Base-by-base conservation (phyloP, 2,797 vertebrate species). In the Podarcis siculus region DNA sequence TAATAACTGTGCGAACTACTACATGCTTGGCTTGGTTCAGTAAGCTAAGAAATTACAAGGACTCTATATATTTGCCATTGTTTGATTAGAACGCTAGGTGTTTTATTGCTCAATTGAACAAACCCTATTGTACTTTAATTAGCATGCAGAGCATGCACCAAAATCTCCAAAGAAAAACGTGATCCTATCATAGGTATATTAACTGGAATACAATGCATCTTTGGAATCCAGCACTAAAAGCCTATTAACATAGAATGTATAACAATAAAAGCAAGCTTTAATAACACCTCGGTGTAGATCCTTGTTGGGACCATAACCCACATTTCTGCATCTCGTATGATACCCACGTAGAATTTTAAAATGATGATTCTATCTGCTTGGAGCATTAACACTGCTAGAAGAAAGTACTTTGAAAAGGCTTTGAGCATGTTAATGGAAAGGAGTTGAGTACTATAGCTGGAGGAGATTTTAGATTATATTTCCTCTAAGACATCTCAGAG, bases 281-380 rank as follows among this genome's bases (percentile, higher is more conserved):
- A 78, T 79, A 81, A 89, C 9, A 93, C 13, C n/a, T 91, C 6
- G 66, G 7, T 0, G 67, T 19, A 89, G 13, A 85, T 86, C 83
- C 71, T 90, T 89, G 55, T 25, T 85, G 78, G 93, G 92, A 89
- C 35, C 0, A 0, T 91, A 93, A 92, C 78, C 32, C 86, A 92
- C 89, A 85, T 89, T 85, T 88, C 49, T 92, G 42, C 64, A 73
- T 82, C 85, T 94, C 81, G 86, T 83, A 12, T 30, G 39, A 78
- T 92, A 92, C 75, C 78, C 88, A 85, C 71, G 79, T 37, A 78
- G 80, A 92, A 93, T 93, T 92, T 93, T 79, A 87, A 94, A 91
- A 90, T 78, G 17, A 1, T 42, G 64, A 86, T 89, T 89, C 79
- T 25, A 87, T 91, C 86, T 91, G 49, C 8, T 89, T 91, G 87